Evolutionary conservation across 2,888 invertebrate genomes (phyloP).

Genomic region (Lamellibrachia columna): DNA sequence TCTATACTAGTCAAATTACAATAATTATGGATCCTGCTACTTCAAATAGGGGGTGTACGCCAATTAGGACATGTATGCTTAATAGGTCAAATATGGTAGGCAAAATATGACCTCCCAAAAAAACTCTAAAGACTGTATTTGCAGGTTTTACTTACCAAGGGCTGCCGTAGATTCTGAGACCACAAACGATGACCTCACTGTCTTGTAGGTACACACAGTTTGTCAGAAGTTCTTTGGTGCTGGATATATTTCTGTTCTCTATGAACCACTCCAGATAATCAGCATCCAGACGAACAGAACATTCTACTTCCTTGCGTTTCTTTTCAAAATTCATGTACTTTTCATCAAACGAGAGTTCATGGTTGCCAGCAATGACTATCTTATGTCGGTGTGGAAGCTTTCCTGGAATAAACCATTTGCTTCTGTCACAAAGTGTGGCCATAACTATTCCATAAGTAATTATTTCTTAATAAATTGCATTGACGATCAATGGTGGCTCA

Average conservation of each 20-base stretch:
- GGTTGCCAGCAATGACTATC: slow-evolving; percentile 86
- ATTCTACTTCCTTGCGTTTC: not conserved
- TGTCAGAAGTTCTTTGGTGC: slow-evolving; percentile 70
- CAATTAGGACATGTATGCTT: too few relatives aligned
- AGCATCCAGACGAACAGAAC: slow-evolving; percentile 24
- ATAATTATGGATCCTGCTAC: too few relatives aligned
- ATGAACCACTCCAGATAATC: slow-evolving; percentile 18
- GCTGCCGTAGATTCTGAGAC: slow-evolving; percentile 82
- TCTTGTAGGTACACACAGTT: slow-evolving; percentile 85
- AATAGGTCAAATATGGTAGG: too few relatives aligned
- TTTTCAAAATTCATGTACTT: not conserved
- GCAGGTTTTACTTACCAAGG: slow-evolving; percentile 74
- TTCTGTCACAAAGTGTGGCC: not conserved
- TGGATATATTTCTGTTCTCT: slow-evolving; percentile 20
- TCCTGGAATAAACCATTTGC: slow-evolving; percentile 62
- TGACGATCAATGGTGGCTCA: not conserved
- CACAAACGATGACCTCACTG: slow-evolving; percentile 74
- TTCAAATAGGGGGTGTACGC: too few relatives aligned
- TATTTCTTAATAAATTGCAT: not conserved
- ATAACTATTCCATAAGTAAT: too few relatives aligned
- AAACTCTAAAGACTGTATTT: not conserved
- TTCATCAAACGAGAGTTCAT: slow-evolving; percentile 82
- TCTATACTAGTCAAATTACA: too few relatives aligned
- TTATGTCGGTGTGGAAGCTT: slow-evolving; percentile 80
- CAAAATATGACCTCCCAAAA: too few relatives aligned